Conservation (phyloP, 2,113 vertebrate genomes). For the Cryptotis parvus region DNA sequence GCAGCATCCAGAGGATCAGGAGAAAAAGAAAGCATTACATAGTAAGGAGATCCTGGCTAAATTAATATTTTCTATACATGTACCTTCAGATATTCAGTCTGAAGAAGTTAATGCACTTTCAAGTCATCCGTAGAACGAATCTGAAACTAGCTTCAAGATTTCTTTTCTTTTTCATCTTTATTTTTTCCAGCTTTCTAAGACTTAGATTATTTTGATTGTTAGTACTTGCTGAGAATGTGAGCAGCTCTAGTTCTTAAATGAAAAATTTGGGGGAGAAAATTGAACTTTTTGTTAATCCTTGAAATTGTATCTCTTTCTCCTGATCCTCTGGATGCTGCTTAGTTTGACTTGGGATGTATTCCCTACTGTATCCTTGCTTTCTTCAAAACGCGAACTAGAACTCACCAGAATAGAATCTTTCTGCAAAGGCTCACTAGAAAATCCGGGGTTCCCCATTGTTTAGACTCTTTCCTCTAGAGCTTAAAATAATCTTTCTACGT, state of each 20-base stretch:
- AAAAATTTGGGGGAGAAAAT: neutral
- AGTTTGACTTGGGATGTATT: neutral
- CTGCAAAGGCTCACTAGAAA: no score
- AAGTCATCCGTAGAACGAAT: neutral
- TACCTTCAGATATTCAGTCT: neutral
- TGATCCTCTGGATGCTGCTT: neutral
- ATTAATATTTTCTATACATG: neutral
- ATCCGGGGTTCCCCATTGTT: no score
- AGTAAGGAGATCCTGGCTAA: neutral
- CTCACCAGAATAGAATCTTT: no score
- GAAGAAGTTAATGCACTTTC: neutral
- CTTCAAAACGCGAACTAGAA: neutral
- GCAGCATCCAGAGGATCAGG: rapidly evolving
- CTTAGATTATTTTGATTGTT: neutral
- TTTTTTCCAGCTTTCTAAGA: neutral
- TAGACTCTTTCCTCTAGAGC: neutral
- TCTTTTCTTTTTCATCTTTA: no score
- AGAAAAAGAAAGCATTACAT: neutral
- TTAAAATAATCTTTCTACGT: neutral
- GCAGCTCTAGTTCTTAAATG: neutral
- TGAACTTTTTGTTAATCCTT: neutral
- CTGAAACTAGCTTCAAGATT: neutral
- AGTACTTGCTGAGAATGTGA: neutral
- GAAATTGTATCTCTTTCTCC: neutral
- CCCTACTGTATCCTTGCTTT: neutral